Base-by-base conservation (phyloP, 2,113 vertebrate genomes). In the Atrichornis clamosus region DNA sequence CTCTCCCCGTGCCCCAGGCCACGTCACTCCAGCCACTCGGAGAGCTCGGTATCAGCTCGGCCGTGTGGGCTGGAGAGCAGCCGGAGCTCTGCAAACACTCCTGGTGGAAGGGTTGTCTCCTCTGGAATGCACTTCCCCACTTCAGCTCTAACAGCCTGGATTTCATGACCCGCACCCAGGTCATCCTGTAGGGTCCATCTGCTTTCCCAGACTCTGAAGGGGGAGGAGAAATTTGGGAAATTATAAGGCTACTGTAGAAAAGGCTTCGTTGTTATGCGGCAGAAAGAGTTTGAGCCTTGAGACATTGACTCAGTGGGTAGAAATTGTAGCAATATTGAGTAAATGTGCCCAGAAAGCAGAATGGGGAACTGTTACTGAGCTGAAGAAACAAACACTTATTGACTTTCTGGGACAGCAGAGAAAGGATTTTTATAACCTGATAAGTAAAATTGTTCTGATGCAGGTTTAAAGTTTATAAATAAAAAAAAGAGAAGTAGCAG, bases 131-230 rank as follows among this genome's bases (percentile, higher is more conserved):
- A 10, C 27, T 85, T 82, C 35, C 77, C 84, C 78, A 83, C 63
- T 91, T 55, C 74, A 94, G 62, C 46, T 49, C 84, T 20, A 59
- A 35, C 53, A 79, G 74, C 35, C 84, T 73, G 65, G 50, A 74
- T 59, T 94, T 83, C 1, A 1, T 52, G 55, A 83, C 59, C 81
- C 65, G 30, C 56, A 84, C 65, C 46, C 70, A 50, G 70, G 74
- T 63, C 81, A 93, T 14, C 35, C 67, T 46, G 13, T 22, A 88
- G 63, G 55, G 63, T 70, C 59, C 70, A 74, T 94, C 78, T 93
- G 75, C 67, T 91, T 96, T 94, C 87, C 91, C 91, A 96, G 91
- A 78, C 70, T 94, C 64, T 37, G 27, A 85, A 65, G 14, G 21
- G 30, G 86, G 53, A 83, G 53, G 63, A 90, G 62, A 35, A 85